Percentiles rank a stretch among this genome's conserved stretches.
These are phyloP conservation scores for Gnathonemus longibarbis DNA, from an alignment of 2,113 vertebrate species.

Conservation along the genomic window DNA sequence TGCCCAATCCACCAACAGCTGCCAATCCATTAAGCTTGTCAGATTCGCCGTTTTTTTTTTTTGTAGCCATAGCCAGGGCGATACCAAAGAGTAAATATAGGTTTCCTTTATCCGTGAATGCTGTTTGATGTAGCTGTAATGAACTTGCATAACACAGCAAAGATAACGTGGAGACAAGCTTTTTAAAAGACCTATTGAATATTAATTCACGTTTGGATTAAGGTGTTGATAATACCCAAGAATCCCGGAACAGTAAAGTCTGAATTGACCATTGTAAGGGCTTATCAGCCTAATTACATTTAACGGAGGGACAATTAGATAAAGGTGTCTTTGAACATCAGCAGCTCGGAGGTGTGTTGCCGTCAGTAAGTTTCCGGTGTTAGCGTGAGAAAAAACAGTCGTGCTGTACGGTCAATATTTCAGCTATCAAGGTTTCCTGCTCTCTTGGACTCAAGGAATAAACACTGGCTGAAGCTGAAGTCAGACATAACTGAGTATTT, in stretches of 20 bases:
- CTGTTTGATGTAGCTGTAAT: slow-evolving; percentile 24
- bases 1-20: not conserved
- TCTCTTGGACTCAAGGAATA: not conserved
- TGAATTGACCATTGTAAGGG: slow-evolving; percentile 24
- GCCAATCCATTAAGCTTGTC: not conserved
- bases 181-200: slow-evolving; percentile 26
- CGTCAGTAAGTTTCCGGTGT: not conserved
- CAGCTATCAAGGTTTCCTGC: not conserved
- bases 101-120: slow-evolving; percentile 12
- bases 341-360: not conserved
- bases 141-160: slow-evolving; percentile 9
- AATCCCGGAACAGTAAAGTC: slow-evolving; percentile 15
- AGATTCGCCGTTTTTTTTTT: not conserved
- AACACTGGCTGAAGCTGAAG: not conserved
- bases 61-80: slow-evolving; percentile 13
- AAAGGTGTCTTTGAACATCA: slow-evolving; percentile 35
- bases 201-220: slow-evolving; percentile 27
- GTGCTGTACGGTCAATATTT: not conserved
- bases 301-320: slow-evolving; percentile 33
- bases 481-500: not conserved
- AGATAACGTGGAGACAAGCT: slow-evolving; percentile 35
- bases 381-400: not conserved
- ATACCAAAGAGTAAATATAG: slow-evolving; percentile 22
- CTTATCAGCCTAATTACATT: slow-evolving; percentile 40
- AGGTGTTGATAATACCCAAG: slow-evolving; percentile 30